phyloP scores from a whole-genome alignment of 1,140 invertebrate genomes.

The Achroia grisella region DNA sequence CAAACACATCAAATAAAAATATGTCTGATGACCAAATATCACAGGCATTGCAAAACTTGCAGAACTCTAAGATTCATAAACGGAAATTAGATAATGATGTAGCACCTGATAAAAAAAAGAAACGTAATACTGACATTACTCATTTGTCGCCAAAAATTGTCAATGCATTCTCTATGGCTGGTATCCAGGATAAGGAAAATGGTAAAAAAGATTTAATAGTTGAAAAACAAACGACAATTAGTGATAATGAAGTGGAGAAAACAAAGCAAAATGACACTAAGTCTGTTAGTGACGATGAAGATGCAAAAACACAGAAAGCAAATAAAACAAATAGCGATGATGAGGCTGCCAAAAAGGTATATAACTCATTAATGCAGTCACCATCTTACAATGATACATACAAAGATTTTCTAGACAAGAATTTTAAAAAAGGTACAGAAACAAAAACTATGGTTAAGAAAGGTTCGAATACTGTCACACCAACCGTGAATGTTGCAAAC shows the following conservation, averaged over 20 bases:
- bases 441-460: conserved; percentile 6
- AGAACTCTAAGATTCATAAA: background rate
- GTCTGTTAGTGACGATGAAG: background rate
- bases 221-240: no score
- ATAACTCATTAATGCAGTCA: conserved; percentile 4
- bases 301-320: background rate
- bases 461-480: background rate
- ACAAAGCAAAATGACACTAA: background rate
- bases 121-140: background rate
- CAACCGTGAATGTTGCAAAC: background rate
- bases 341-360: background rate
- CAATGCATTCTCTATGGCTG: conserved; percentile 31
- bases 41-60: background rate
- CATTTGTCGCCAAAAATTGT: conserved; percentile 21
- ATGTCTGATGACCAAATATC: conserved; percentile 16
- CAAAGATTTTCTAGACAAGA: conserved; percentile 42
- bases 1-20: background rate
- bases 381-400: conserved; percentile 47
- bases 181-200: conserved; percentile 4
- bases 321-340: no score
- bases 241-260: background rate
- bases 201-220: conserved; percentile 1
- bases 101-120: conserved; percentile 1
- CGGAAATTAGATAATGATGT: conserved; percentile 1
- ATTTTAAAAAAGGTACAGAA: conserved; percentile 7